Evolutionary conservation across 1,140 invertebrate species (phyloP), one percentile per base, ranked within the genome.

Genomic region (Pseudomyrmex flavicornis): DNA sequence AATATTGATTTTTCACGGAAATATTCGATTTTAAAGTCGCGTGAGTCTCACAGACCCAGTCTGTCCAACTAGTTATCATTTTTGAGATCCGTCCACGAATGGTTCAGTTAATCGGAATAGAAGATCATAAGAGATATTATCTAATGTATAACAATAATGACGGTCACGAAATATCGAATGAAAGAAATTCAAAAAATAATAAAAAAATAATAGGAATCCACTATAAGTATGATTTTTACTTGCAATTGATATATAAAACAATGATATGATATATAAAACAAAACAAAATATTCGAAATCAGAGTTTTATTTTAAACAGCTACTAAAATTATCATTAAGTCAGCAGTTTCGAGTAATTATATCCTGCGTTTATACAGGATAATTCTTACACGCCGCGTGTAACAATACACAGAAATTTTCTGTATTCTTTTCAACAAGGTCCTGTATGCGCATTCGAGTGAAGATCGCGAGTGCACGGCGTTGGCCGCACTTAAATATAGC

Each of bases 401-500:
- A 70, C 12, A 56, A 44, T 8, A 22, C 22, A 13, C 73, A 46
- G 61, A 22, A n/a, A 5, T 84, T 35, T 26, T 63, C 15, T 74
- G 13, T 12, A 9, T 46, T 73, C 73, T 52, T 50, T 20, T 10
- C 52, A 44, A 44, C 13, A 3, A 22, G 48, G 10, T 22, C 56
- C 56, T 20, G 44, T 48, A 17, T 3, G 17, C 44, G 12, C 10
- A 44, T 35, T 20, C n/a, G 20, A 15, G 46, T 20, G 10, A 50
- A 10, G 4, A 15, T 26, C n/a, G 1, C 10, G 3, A 46, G 15
- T 52, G n/a, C 87, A 85, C 83, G 85, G 84, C 90, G 89, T 91
- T 90, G 89, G 90, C 76, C 90, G 79, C 54, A 69, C 86, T 92
- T 93, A 94, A 93, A 94, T 94, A 94, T 94, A 94, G 92, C 85